These are phyloP conservation scores for Phodopus roborovskii DNA, from an alignment of 2,113 vertebrate species.

Conservation along the genomic window DNA sequence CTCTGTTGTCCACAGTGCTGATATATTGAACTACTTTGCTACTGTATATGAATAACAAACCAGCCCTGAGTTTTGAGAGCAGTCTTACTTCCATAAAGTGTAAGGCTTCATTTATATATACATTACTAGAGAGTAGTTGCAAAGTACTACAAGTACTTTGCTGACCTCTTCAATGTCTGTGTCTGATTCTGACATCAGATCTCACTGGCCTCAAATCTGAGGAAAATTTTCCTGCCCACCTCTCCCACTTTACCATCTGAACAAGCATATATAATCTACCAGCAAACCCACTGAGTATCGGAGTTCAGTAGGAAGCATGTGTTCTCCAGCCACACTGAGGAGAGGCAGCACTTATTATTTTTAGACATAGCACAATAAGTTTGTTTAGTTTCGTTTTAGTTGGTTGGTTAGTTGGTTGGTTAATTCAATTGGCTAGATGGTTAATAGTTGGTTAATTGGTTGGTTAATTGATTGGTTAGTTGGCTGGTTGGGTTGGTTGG, in stretches of 20 bases:
- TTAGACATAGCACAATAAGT: background rate
- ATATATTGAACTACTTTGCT: background rate
- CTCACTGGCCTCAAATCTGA: background rate
- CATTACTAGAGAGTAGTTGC: background rate
- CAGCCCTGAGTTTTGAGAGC: background rate
- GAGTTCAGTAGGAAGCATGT: too few species aligned
- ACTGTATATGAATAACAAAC: background rate
- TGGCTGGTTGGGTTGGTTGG: background rate
- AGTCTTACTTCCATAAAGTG: too few species aligned
- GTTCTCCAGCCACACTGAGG: too few species aligned
- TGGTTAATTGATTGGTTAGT: rapidly evolving
- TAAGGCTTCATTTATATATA: background rate
- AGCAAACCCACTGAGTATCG: background rate
- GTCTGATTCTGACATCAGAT: background rate
- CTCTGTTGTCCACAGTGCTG: background rate
- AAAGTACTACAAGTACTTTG: background rate
- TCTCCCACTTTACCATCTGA: background rate
- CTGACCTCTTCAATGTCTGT: background rate
- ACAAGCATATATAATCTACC: background rate
- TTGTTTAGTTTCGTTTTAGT: background rate
- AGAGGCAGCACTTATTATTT: background rate
- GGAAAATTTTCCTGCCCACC: background rate
- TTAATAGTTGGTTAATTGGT: background rate
- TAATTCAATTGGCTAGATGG: background rate
- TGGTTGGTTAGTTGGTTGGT: background rate